phyloP scores from a whole-genome alignment of 2,113 vertebrate genomes.

The Marcusenius ussheri region DNA sequence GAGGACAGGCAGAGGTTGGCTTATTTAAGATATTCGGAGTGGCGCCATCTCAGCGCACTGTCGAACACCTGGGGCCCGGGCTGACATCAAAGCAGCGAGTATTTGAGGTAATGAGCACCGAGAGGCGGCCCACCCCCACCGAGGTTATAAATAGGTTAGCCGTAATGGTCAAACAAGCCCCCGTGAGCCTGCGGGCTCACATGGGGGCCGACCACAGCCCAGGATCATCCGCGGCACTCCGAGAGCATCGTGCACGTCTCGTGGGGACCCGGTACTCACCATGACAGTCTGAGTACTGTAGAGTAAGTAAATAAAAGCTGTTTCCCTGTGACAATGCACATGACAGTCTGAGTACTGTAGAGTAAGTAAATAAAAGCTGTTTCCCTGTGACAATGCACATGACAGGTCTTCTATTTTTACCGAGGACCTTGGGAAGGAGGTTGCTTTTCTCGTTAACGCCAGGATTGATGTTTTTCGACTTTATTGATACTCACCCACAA shows the following conservation, averaged over 20 bases:
- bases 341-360: neutral
- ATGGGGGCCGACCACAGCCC: too few relatives aligned
- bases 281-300: neutral
- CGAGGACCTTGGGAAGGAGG: constrained; percentile 21
- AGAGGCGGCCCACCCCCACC: neutral
- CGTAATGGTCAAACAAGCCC: neutral
- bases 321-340: too few relatives aligned
- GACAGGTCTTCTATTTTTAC: constrained; percentile 9
- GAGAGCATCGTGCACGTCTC: neutral
- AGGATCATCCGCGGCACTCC: neutral
- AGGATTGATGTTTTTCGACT: constrained; percentile 23
- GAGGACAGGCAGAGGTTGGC: neutral
- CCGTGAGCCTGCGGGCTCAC: neutral
- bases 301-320: too few relatives aligned
- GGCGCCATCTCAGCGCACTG: neutral
- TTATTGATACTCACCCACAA: constrained; percentile 19
- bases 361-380: neutral
- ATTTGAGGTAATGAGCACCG: neutral
- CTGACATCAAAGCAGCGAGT: constrained; percentile 5
- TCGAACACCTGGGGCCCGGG: neutral
- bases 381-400: constrained; percentile 5
- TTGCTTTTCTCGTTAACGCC: constrained; percentile 23
- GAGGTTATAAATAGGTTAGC: constrained; percentile 3
- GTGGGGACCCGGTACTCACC: neutral
- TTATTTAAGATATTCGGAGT: constrained; percentile 9